phyloP scores from a whole-genome alignment of 2,888 invertebrate species.

The Xanthorhoe spadicearia region DNA sequence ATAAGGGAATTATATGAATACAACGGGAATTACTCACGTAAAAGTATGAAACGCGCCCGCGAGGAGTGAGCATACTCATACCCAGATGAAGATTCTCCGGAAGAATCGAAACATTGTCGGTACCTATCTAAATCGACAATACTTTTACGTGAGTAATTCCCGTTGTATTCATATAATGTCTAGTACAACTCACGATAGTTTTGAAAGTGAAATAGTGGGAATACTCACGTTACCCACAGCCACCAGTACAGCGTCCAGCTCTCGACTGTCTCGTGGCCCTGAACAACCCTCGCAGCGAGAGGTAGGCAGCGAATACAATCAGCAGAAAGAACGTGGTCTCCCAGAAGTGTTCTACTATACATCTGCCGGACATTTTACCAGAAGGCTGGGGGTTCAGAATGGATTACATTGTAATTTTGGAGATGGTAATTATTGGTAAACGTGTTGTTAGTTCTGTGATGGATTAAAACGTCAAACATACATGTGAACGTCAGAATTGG shows the following conservation, averaged over 20 bases:
- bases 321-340: conserved; percentile 58
- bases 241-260: not conserved
- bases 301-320: conserved; percentile 56
- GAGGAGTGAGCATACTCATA: too few species aligned
- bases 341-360: conserved; percentile 54
- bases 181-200: too few species aligned
- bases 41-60: too few species aligned
- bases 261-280: conserved; percentile 48
- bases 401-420: conserved; percentile 20
- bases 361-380: conserved; percentile 39
- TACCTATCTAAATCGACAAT: too few species aligned
- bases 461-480: not conserved
- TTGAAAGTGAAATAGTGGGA: too few species aligned
- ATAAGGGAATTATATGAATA: too few species aligned
- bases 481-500: not conserved
- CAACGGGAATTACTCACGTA: too few species aligned
- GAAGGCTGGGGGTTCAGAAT: not conserved
- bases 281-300: conserved; percentile 53
- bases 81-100: too few species aligned
- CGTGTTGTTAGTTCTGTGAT: conserved; percentile 3
- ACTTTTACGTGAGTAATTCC: too few species aligned
- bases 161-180: too few species aligned
- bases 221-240: conserved; percentile 9
- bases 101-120: too few species aligned
- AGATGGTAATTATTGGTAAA: not conserved